phyloP scores from a whole-genome alignment of 92 coral and sea anemone genomes.

The Virgularia gustaviana region DNA sequence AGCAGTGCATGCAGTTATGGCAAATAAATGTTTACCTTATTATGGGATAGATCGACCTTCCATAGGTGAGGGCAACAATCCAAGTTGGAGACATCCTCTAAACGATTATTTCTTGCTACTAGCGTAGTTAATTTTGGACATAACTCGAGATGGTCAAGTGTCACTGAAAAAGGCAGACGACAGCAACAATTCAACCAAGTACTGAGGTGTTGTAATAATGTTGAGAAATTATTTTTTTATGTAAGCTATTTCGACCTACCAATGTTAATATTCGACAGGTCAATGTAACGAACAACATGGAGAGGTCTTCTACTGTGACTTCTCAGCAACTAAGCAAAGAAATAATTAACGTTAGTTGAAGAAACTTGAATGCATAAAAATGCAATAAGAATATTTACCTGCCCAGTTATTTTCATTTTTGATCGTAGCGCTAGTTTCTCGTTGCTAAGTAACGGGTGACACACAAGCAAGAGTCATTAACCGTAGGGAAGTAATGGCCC shows the following conservation, averaged over 20 bases:
- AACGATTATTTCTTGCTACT: constrained; percentile 63
- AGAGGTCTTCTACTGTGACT: constrained; percentile 84
- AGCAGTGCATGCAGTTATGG: too few species aligned
- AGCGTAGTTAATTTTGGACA: constrained; percentile 87
- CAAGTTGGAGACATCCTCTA: constrained; percentile 77
- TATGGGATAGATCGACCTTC: constrained; percentile 94
- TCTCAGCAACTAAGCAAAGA: constrained; percentile 70
- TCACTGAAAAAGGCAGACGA: constrained; percentile 52
- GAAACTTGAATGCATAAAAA: background rate
- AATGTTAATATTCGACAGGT: constrained; percentile 77
- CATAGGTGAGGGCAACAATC: constrained; percentile 84
- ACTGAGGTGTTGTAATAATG: background rate
- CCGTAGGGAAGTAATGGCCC: too few species aligned
- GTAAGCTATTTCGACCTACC: constrained; percentile 54
- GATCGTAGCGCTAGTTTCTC: background rate
- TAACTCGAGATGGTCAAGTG: constrained; percentile 75
- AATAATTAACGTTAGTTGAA: background rate
- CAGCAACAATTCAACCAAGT: background rate
- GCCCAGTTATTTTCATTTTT: constrained; percentile 76
- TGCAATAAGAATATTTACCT: constrained; percentile 53
- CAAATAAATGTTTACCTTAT: constrained; percentile 81
- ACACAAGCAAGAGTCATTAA: background rate
- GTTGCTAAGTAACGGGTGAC: background rate
- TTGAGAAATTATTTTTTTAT: background rate
- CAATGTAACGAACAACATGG: constrained; percentile 73